phyloP scores from a whole-genome alignment of 2,888 invertebrate genomes.

The Darwinula stevensoni region DNA sequence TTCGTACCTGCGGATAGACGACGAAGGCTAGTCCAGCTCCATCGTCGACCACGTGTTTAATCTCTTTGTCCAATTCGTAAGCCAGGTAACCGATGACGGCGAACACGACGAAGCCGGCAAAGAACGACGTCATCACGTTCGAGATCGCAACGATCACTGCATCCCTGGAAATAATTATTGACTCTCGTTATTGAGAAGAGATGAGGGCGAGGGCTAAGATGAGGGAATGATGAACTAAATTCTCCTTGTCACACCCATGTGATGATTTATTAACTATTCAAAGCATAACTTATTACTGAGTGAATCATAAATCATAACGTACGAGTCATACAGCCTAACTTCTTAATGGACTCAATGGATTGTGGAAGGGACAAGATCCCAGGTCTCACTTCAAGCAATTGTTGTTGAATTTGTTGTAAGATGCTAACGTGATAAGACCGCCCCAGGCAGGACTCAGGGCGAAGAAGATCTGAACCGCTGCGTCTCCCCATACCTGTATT shows the following conservation, averaged over 20 bases:
- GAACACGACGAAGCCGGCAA: slow-evolving; percentile 49
- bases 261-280: too few relatives aligned
- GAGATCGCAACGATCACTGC: slow-evolving; percentile 41
- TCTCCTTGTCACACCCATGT: too few relatives aligned
- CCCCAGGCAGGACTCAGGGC: slow-evolving; percentile 62
- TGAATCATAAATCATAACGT: too few relatives aligned
- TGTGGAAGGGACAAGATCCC: too few relatives aligned
- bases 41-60: slow-evolving; percentile 26
- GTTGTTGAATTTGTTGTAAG: slow-evolving; percentile 55
- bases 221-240: too few relatives aligned
- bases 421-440: slow-evolving; percentile 50
- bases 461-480: slow-evolving; percentile 61
- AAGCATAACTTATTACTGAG: too few relatives aligned
- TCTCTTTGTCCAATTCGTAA: slow-evolving; percentile 34
- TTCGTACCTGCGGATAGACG: slow-evolving; percentile 20
- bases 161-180: slow-evolving; percentile 32
- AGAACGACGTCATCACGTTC: slow-evolving; percentile 46
- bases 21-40: slow-evolving; percentile 18
- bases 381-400: slow-evolving; percentile 41
- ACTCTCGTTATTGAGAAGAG: too few relatives aligned
- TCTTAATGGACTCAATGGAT: too few relatives aligned
- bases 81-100: slow-evolving; percentile 52
- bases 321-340: too few relatives aligned
- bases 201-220: too few relatives aligned
- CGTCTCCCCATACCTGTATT: slow-evolving; percentile 54